Conservation (phyloP, 2,888 invertebrate species). For the Allolobophora icterica region DNA sequence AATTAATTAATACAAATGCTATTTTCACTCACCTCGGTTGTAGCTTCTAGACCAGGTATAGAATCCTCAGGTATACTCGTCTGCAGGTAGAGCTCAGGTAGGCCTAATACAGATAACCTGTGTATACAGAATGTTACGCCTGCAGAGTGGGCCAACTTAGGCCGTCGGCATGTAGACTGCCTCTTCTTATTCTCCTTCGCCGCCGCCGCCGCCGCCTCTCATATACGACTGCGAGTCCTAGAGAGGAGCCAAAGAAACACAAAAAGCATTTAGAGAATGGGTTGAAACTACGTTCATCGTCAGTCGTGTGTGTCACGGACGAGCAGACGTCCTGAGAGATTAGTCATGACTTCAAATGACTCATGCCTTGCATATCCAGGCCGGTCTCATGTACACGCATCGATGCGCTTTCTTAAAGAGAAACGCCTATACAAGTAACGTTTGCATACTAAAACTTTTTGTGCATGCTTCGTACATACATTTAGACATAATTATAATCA, state of each 20-base stretch:
- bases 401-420: background rate
- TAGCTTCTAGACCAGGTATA: background rate
- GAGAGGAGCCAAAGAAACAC: background rate
- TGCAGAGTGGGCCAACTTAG: background rate
- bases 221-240: background rate
- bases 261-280: background rate
- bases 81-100: background rate
- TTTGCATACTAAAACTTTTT: background rate
- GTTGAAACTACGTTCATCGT: background rate
- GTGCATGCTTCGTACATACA: background rate
- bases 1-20: background rate
- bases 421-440: background rate
- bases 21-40: background rate
- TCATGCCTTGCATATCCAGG: background rate
- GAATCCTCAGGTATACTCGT: background rate
- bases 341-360: background rate
- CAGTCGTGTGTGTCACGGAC: constrained; percentile 17
- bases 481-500: background rate
- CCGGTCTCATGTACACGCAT: background rate
- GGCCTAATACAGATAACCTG: background rate
- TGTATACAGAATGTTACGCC: background rate
- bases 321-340: background rate
- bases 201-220: rapidly evolving
- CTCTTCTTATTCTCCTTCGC: too few relatives aligned
- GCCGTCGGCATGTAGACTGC: too few relatives aligned